Conservation (phyloP, 2,113 vertebrate genomes). For the Vanacampus margaritifer region DNA sequence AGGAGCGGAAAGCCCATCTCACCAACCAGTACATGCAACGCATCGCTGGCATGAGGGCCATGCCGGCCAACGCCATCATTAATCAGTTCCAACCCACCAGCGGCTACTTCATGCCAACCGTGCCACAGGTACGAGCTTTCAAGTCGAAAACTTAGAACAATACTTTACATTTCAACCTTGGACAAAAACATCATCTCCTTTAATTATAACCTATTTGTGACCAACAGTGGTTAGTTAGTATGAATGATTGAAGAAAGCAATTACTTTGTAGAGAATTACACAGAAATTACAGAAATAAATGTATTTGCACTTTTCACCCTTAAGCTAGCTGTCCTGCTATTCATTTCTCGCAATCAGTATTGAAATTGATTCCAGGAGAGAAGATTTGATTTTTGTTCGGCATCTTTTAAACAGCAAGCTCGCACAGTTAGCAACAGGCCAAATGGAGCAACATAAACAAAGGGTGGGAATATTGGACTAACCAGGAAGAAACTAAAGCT, state of each 20-base stretch:
- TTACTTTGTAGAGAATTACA: no score
- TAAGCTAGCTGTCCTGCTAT: no score
- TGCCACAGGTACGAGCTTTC: slow-evolving; percentile 83
- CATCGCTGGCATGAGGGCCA: slow-evolving; percentile 94
- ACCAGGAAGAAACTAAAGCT: no score
- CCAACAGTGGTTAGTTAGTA: no score
- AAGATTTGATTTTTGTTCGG: not conserved
- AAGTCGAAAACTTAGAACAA: no score
- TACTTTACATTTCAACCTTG: no score
- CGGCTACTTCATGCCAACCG: slow-evolving; percentile 96
- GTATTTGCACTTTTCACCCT: no score
- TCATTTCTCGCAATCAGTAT: not conserved
- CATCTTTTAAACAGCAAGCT: not conserved
- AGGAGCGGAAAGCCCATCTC: slow-evolving; percentile 95
- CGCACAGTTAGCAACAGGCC: not conserved
- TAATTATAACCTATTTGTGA: no score
- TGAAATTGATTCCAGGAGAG: not conserved
- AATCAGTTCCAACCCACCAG: slow-evolving; percentile 97
- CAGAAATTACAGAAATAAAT: no score
- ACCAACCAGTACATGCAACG: slow-evolving; percentile 99
- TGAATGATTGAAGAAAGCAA: no score
- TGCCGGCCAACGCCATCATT: slow-evolving; percentile 95
- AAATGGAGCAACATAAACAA: not conserved
- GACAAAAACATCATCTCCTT: no score
- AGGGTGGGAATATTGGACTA: not conserved